Percentiles rank a stretch among this genome's conserved stretches.
phyloP scores from a whole-genome alignment of 2,797 vertebrate species.

The Alosa sapidissima region DNA sequence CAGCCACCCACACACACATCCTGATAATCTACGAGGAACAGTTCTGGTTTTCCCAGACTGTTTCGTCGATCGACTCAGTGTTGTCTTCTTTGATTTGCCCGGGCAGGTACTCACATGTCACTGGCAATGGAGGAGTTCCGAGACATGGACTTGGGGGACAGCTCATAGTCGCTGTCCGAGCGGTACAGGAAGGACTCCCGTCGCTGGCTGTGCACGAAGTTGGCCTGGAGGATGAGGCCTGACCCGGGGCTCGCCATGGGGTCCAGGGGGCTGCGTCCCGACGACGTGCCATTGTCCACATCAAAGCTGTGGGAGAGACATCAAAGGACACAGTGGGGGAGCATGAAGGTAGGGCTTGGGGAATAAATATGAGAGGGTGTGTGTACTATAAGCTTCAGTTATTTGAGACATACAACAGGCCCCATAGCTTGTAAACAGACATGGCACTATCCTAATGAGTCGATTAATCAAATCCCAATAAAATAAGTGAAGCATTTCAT shows the following conservation, averaged over 20 bases:
- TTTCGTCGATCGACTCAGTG: too few species aligned
- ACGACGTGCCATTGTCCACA: conserved; percentile 97
- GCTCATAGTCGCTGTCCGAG: conserved; percentile 98
- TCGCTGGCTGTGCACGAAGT: conserved; percentile 96
- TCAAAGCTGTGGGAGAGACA: conserved; percentile 83
- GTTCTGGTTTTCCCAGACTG: too few species aligned
- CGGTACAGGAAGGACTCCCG: conserved; percentile 97
- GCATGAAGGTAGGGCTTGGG: background rate
- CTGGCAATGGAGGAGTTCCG: conserved; percentile 99
- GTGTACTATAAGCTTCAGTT: background rate
- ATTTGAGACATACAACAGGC: background rate
- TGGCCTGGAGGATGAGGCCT: conserved; percentile 96
- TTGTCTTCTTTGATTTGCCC: background rate
- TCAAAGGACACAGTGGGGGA: background rate
- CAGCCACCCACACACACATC: background rate
- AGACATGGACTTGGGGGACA: conserved; percentile 98
- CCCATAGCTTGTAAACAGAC: background rate
- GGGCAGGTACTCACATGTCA: conserved; percentile 87
- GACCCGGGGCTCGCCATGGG: conserved; percentile 98
- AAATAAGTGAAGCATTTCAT: background rate
- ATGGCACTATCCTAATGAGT: background rate
- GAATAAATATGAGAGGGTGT: background rate
- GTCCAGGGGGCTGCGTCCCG: conserved; percentile 97
- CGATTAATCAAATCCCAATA: too few species aligned
- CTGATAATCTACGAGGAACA: background rate